phyloP scores from a whole-genome alignment of 2,888 invertebrate species.

The Harpagoxenus sublaevis region DNA sequence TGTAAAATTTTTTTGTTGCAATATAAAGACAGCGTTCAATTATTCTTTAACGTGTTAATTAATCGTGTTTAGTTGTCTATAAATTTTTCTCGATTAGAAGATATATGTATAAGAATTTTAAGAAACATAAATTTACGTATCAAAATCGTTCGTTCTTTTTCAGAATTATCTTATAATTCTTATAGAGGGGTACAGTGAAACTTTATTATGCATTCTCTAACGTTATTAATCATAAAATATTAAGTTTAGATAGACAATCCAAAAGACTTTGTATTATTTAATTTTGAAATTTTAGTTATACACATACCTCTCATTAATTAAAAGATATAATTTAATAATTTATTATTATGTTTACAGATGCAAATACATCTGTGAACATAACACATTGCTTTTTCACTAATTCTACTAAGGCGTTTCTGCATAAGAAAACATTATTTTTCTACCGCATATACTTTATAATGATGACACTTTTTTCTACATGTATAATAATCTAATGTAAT shows the following conservation, averaged over 20 bases:
- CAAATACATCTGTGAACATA: not conserved
- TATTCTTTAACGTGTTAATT: not conserved
- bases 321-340: conserved; percentile 16
- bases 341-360: not conserved
- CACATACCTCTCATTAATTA: not conserved
- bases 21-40: not conserved
- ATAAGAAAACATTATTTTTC: conserved; percentile 67
- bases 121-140: not conserved
- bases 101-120: not conserved
- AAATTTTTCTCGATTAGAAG: not conserved
- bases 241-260: not conserved
- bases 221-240: not conserved
- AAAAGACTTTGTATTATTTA: not conserved
- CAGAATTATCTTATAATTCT: not conserved
- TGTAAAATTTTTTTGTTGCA: not conserved
- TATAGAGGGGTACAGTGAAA: not conserved
- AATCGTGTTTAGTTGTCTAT: not conserved
- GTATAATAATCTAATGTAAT: conserved; percentile 56
- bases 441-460: conserved; percentile 56
- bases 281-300: not conserved
- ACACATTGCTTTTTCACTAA: conserved; percentile 53
- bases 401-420: conserved; percentile 53
- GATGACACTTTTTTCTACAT: conserved; percentile 53
- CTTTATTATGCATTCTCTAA: not conserved
- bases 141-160: not conserved